Conservation (phyloP, 2,888 invertebrate genomes). For the Watsonalla cultraria region DNA sequence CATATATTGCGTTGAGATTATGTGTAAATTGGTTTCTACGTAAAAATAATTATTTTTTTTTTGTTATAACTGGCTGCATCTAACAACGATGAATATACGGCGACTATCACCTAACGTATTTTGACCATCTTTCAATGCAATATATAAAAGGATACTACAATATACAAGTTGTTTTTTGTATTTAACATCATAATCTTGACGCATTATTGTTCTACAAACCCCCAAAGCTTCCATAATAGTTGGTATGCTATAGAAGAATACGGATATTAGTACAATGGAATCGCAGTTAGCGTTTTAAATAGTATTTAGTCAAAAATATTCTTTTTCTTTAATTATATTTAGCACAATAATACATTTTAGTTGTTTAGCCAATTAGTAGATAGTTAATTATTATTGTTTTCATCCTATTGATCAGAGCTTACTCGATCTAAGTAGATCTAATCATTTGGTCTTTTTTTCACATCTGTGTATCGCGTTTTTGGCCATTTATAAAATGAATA, state of each 20-base stretch:
- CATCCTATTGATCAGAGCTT: constrained; percentile 11
- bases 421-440: constrained; percentile 4
- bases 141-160: no score
- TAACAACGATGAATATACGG: no score
- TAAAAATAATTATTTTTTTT: background rate
- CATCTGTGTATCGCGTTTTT: constrained; percentile 9
- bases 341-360: constrained; percentile 51
- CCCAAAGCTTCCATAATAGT: constrained; percentile 45
- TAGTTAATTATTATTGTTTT: constrained; percentile 41
- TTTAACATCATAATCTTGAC: background rate
- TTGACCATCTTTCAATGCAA: no score
- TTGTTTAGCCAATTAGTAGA: constrained; percentile 51
- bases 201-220: background rate
- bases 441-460: background rate
- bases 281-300: constrained; percentile 47
- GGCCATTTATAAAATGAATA: no score
- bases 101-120: no score
- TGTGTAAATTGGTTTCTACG: background rate
- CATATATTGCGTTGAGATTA: background rate
- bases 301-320: constrained; percentile 33
- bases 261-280: constrained; percentile 64
- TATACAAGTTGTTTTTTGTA: no score
- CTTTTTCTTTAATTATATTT: constrained; percentile 28
- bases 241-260: constrained; percentile 25
- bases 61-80: no score